A percentile compares a stretch with the other conserved stretches of the same genome.
These are phyloP conservation scores for Pangasianodon gigas DNA, from an alignment of 2,113 vertebrate species.

Conservation along the genomic window DNA sequence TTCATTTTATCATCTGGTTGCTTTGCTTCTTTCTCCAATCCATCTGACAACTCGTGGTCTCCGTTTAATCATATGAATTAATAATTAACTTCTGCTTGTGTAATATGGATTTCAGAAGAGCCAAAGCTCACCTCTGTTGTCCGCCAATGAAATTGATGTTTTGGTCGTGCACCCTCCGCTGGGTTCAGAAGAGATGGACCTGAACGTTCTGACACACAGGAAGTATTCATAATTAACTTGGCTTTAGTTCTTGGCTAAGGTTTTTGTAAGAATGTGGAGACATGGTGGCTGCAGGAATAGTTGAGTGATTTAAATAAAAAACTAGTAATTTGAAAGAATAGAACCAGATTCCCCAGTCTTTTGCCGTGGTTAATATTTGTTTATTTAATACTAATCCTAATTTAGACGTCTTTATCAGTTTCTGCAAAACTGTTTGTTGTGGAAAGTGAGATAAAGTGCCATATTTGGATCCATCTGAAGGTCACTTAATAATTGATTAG, in stretches of 20 bases:
- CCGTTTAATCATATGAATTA: conserved; percentile 8
- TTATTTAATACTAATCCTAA: neutral
- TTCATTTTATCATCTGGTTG: neutral
- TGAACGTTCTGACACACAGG: neutral
- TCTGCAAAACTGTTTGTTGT: conserved; percentile 14
- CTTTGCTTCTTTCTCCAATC: neutral
- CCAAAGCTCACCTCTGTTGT: conserved; percentile 44
- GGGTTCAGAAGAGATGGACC: neutral
- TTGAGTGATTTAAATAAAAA: neutral
- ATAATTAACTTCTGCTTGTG: conserved; percentile 46
- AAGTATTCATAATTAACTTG: neutral
- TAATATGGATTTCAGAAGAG: conserved; percentile 26
- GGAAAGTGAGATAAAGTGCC: neutral
- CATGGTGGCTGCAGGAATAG: neutral
- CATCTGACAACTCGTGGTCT: neutral
- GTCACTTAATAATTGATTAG: conserved; percentile 55
- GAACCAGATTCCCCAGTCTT: neutral
- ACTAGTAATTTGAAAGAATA: neutral
- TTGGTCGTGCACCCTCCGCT: neutral
- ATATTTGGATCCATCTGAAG: conserved; percentile 31
- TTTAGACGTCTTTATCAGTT: neutral
- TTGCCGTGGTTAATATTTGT: conserved; percentile 1
- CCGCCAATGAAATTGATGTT: conserved; percentile 47
- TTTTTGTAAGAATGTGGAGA: neutral
- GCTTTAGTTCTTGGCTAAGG: neutral